Evolutionary conservation across 1,140 invertebrate species (phyloP), one percentile per base, ranked within the genome.

Genomic region (Drosophila neocordata): DNA sequence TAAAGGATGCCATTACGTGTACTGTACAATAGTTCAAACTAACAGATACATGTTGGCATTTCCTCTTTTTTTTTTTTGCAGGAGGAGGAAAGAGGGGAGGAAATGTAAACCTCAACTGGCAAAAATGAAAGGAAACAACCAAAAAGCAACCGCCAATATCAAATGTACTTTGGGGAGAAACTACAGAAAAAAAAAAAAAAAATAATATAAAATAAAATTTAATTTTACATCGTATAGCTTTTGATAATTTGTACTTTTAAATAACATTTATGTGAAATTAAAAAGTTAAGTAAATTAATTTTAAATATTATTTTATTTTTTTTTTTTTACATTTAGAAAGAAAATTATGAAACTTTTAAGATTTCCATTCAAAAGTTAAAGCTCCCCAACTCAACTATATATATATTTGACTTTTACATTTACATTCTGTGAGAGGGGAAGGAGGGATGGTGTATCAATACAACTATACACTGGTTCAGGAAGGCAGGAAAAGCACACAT

Each of bases 401-500:
- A n/a, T n/a, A 48, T 48, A 48, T 48, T 48, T 48, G 18, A 48
- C 18, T 48, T 48, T 20, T 20, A 31, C 9, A 48, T 44, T 44
- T 44, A 18, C 13, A 44, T 44, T 44, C 15, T 18, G 6, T 15
- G n/a, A 20, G 34, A 13, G 13, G 13, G 41, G 8, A 9, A 15
- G 2, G 13, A 22, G 34, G 56, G 34, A 20, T 44, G 41, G 6
- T 44, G 38, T 24, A 62, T 63, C 37, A 48, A 48, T 56, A 38
- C 44, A 60, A 74, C 27, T 6, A 70, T 75, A 71, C 61, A 71
- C 61, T 72, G 56, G 64, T 65, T 53, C 66, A 64, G 52, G 67
- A 55, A 64, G 59, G 24, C 66, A 73, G 73, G 78, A 75, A 75
- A 61, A 61, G 77, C 77, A 77, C 72, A 71, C 63, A 75, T 27